Evolutionary conservation across 2,888 invertebrate species (phyloP).

Genomic region (Cheilosia urbana): DNA sequence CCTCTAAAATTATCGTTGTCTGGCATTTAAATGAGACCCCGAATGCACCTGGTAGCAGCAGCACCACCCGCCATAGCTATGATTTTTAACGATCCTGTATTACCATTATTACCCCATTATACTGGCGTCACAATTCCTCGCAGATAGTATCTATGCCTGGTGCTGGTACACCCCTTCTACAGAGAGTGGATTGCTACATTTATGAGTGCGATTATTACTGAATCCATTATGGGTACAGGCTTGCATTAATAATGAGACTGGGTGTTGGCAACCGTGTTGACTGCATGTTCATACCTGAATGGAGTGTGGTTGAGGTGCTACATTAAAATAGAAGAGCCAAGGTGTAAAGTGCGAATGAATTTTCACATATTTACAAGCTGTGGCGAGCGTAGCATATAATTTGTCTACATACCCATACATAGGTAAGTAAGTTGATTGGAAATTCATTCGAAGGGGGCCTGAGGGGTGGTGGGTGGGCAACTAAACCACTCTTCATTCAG

Average conservation of each 20-base stretch:
- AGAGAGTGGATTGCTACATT: conserved; percentile 56
- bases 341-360: conserved; percentile 14
- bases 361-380: neutral
- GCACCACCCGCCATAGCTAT: conserved; percentile 38
- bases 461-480: no score
- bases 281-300: conserved; percentile 50
- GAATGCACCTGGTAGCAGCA: conserved; percentile 41
- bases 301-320: conserved; percentile 11
- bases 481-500: no score
- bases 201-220: conserved; percentile 73
- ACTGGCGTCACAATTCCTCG: conserved; percentile 40
- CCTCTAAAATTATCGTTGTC: conserved; percentile 25
- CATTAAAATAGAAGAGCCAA: neutral
- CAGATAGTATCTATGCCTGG: conserved; percentile 12
- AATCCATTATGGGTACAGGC: conserved; percentile 54
- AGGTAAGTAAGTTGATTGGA: no score
- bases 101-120: conserved; percentile 68
- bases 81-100: conserved; percentile 65
- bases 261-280: conserved; percentile 57
- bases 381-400: neutral
- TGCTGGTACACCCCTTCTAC: neutral
- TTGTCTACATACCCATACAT: no score
- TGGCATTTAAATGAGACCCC: conserved; percentile 42
- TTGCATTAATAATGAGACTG: conserved; percentile 65
- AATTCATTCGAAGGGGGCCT: no score